Conservation (phyloP, 1,140 invertebrate genomes). For the Oppia nitens region DNA sequence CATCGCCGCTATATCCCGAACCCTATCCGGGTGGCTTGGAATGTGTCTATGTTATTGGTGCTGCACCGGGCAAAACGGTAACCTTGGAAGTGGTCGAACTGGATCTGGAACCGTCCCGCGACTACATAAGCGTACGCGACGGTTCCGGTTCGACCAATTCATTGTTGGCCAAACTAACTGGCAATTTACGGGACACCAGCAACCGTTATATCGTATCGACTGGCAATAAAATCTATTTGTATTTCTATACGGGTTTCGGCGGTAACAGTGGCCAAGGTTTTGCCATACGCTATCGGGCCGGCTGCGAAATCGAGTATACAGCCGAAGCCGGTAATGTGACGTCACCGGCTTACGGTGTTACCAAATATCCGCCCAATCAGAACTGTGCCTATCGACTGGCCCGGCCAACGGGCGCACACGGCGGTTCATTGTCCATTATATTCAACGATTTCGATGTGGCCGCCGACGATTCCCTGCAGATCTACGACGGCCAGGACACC, state of each 20-base stretch:
- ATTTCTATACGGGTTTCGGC: conserved; percentile 65
- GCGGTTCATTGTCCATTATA: conserved; percentile 61
- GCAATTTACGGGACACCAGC: conserved; percentile 31
- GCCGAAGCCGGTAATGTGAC: conserved; percentile 62
- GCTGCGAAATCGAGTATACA: conserved; percentile 42
- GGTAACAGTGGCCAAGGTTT: conserved; percentile 78
- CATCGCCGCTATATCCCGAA: conserved; percentile 75
- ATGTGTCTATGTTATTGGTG: conserved; percentile 76
- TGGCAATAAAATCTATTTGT: conserved; percentile 68
- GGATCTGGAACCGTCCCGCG: conserved; percentile 63
- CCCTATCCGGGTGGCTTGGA: conserved; percentile 83
- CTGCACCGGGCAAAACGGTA: conserved; percentile 67
- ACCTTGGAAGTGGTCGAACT: conserved; percentile 74
- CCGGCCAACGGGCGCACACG: conserved; percentile 45
- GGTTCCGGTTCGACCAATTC: conserved; percentile 66
- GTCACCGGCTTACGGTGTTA: conserved; percentile 66
- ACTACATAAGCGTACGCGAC: conserved; percentile 74
- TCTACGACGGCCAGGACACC: conserved; percentile 44
- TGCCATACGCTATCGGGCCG: conserved; percentile 65
- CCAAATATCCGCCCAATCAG: conserved; percentile 74
- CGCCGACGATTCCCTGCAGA: conserved; percentile 66
- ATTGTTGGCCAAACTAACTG: conserved; percentile 44
- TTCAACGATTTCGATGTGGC: conserved; percentile 72
- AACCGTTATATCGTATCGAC: conserved; percentile 80
- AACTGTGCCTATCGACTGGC: conserved; percentile 74